Percentiles rank a stretch among this genome's conserved stretches.
Conservation (phyloP, 2,797 vertebrate species). For the Enteromius mattozi region DNA sequence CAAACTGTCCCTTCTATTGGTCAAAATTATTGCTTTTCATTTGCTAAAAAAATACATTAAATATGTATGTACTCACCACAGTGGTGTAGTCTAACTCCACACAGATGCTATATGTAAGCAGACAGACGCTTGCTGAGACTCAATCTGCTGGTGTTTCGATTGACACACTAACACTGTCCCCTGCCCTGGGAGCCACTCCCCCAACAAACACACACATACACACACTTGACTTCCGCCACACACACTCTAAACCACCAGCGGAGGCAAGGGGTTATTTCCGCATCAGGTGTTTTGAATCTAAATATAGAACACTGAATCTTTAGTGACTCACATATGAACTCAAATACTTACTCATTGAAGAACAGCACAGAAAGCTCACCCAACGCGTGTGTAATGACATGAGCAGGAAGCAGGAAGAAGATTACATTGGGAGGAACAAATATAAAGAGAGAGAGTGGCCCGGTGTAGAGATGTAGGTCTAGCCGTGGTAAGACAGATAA, state of each 20-base stretch:
- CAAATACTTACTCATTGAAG: constrained; percentile 19
- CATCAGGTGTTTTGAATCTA: constrained; percentile 51
- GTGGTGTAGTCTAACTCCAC: constrained; percentile 37
- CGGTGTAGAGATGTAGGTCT: constrained; percentile 38
- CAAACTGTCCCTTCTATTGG: neutral
- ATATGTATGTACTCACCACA: constrained; percentile 57
- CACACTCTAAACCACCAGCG: constrained; percentile 14
- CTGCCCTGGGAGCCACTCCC: constrained; percentile 41
- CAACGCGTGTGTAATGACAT: constrained; percentile 20
- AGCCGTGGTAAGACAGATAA: constrained; percentile 56
- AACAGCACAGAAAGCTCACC: neutral
- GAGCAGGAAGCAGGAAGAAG: constrained; percentile 3
- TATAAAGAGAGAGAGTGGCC: constrained; percentile 14
- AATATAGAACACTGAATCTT: constrained; percentile 46
- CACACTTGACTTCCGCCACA: neutral
- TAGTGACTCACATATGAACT: constrained; percentile 24
- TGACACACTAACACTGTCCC: constrained; percentile 56
- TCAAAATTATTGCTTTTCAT: neutral
- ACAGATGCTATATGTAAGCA: constrained; percentile 47
- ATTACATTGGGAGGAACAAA: neutral
- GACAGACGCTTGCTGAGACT: constrained; percentile 34
- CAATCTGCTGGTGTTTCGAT: constrained; percentile 34
- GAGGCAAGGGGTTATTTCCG: constrained; percentile 44
- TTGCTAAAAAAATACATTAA: neutral
- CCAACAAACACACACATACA: constrained; percentile 33